Conservation (phyloP, 2,797 vertebrate species). For the Phrynocephalus vlangalii region DNA sequence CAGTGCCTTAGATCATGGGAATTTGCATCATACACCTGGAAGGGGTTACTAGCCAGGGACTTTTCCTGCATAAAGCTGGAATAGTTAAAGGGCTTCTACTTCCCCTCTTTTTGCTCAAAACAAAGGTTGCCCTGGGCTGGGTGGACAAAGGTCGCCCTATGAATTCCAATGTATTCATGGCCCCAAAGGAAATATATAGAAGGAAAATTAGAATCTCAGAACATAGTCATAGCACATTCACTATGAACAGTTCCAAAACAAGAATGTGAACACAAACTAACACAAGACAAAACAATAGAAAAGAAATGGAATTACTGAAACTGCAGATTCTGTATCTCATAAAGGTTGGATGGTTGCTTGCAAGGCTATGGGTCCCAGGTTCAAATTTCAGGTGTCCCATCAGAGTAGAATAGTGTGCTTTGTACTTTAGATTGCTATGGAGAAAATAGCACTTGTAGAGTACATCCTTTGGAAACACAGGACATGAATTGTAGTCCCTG, state of each 20-base stretch:
- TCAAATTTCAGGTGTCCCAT: background rate
- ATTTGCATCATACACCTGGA: slow-evolving; percentile 36
- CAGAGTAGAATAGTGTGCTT: too few species aligned
- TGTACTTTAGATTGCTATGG: background rate
- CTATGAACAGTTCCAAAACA: background rate
- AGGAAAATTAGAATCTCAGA: slow-evolving; percentile 57
- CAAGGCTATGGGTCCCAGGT: background rate
- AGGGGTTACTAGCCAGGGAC: background rate
- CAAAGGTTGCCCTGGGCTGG: background rate
- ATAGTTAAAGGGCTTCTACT: background rate
- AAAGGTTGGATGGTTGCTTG: background rate
- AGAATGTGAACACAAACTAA: background rate
- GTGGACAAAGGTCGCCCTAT: slow-evolving; percentile 14
- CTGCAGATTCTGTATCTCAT: background rate
- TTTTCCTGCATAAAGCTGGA: background rate
- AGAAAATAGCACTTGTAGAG: too few species aligned
- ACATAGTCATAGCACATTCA: slow-evolving; percentile 13
- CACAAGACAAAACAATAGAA: background rate
- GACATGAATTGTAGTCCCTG: background rate
- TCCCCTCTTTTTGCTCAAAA: slow-evolving; percentile 21
- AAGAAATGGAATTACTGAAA: background rate
- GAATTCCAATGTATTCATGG: slow-evolving; percentile 23
- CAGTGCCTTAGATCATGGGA: slow-evolving; percentile 50
- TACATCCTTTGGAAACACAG: background rate
- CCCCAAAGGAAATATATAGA: slow-evolving; percentile 40